These are phyloP conservation scores for Capreolus pygargus DNA, from an alignment of 2,113 vertebrate genomes.

Conservation along the genomic window DNA sequence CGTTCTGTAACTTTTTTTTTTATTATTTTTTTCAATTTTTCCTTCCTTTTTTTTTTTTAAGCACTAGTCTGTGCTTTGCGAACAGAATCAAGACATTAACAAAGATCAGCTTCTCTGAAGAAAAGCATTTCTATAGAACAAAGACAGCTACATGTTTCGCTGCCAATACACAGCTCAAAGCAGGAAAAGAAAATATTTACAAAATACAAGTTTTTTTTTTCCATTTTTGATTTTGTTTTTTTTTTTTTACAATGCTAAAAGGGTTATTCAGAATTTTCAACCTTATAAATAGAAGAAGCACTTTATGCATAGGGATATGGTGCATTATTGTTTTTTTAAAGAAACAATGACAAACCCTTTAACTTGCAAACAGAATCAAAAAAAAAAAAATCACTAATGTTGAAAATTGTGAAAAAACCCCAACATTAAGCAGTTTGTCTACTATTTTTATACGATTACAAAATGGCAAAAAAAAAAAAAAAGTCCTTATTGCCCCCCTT, in stretches of 20 bases:
- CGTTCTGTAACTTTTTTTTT: slow-evolving; percentile 76
- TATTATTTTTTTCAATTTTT: slow-evolving; percentile 81
- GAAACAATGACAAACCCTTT: slow-evolving; percentile 80
- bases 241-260: slow-evolving; percentile 87
- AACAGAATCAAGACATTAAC: slow-evolving; percentile 88
- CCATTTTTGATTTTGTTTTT: slow-evolving; percentile 58
- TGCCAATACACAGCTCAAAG: slow-evolving; percentile 86
- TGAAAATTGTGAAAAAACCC: slow-evolving; percentile 87
- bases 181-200: slow-evolving; percentile 90
- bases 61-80: slow-evolving; percentile 85
- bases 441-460: slow-evolving; percentile 87
- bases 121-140: slow-evolving; percentile 88
- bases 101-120: slow-evolving; percentile 88
- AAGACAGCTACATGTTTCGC: slow-evolving; percentile 80
- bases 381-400: slow-evolving; percentile 80
- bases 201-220: slow-evolving; percentile 86
- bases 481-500: slow-evolving; percentile 68
- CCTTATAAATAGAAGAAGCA: slow-evolving; percentile 88
- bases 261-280: slow-evolving; percentile 88
- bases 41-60: slow-evolving; percentile 82
- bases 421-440: slow-evolving; percentile 86
- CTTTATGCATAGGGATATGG: slow-evolving; percentile 85
- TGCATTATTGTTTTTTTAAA: slow-evolving; percentile 80
- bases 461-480: slow-evolving; percentile 79
- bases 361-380: slow-evolving; percentile 83